Conservation (phyloP, 2,888 invertebrate genomes). For the Hanleya hanleyi region DNA sequence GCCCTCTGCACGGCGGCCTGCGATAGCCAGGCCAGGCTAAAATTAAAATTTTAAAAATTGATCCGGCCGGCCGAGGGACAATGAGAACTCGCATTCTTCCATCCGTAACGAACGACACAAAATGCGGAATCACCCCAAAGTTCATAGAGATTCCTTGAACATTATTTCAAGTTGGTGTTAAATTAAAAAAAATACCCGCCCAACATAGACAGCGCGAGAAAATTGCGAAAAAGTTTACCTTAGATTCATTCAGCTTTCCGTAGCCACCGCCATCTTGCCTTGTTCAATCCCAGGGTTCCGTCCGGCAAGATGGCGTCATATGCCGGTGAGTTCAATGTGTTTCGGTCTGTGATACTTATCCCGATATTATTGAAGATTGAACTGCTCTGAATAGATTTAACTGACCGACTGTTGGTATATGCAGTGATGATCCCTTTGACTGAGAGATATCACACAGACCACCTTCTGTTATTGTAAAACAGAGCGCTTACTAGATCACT, state of each 20-base stretch:
- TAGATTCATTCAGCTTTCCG: slow-evolving; percentile 17
- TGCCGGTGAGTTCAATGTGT: slow-evolving; percentile 1
- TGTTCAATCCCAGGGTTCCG: slow-evolving; percentile 43
- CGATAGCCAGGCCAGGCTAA: background rate
- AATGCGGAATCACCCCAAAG: background rate
- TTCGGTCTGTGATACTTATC: background rate
- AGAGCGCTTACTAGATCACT: too few relatives aligned
- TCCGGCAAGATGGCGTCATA: slow-evolving; percentile 43
- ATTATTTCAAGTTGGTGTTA: background rate
- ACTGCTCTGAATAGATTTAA: background rate
- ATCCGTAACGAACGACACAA: background rate
- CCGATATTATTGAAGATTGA: slow-evolving; percentile 2
- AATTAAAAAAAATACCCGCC: background rate
- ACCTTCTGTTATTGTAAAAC: too few relatives aligned
- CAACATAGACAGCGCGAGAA: background rate
- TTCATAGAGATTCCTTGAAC: background rate
- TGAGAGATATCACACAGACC: too few relatives aligned
- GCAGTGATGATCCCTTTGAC: too few relatives aligned
- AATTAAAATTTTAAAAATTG: slow-evolving; percentile 12
- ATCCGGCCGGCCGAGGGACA: slow-evolving; percentile 1
- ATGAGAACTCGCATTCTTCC: background rate
- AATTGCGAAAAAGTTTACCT: slow-evolving; percentile 37
- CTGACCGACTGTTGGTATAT: too few relatives aligned
- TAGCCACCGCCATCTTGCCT: slow-evolving; percentile 46
- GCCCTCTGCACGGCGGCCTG: background rate